Conservation (phyloP, 2,113 vertebrate species). For the Ciconia maguari region DNA sequence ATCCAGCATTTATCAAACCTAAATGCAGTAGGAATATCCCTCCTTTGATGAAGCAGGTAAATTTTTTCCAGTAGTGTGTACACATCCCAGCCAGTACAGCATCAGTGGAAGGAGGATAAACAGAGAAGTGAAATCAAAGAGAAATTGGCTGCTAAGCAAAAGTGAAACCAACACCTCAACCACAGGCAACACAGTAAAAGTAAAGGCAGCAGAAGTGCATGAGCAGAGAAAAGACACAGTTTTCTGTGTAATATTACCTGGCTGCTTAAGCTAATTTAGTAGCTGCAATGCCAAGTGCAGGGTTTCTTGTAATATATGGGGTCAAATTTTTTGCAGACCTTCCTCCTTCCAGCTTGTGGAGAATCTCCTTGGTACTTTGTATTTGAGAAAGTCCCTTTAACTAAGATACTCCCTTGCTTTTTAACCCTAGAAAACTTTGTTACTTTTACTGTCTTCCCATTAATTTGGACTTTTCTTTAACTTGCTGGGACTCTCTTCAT, state of each 20-base stretch:
- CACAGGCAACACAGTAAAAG: not conserved
- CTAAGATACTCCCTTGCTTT: not conserved
- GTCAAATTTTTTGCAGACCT: not conserved
- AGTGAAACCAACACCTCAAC: not conserved
- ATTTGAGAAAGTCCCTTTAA: not conserved
- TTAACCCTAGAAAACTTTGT: not conserved
- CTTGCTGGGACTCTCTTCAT: not conserved
- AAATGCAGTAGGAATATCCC: not conserved
- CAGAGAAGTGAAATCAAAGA: not conserved
- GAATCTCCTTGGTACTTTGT: not conserved
- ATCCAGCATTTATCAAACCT: not conserved
- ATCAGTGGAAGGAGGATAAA: not conserved
- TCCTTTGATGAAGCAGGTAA: not conserved
- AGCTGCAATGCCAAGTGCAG: not conserved
- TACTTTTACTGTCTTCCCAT: not conserved
- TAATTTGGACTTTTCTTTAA: not conserved
- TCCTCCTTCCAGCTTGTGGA: not conserved
- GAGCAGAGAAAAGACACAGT: not conserved
- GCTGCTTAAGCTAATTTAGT: not conserved
- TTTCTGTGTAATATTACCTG: not conserved
- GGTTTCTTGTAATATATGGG: not conserved
- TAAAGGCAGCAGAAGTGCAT: not conserved
- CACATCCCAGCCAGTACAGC: not conserved
- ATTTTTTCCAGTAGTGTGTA: not conserved
- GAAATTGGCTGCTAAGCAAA: not conserved